phyloP scores from a whole-genome alignment of 2,797 vertebrate species.

The Miopithecus talapoin region DNA sequence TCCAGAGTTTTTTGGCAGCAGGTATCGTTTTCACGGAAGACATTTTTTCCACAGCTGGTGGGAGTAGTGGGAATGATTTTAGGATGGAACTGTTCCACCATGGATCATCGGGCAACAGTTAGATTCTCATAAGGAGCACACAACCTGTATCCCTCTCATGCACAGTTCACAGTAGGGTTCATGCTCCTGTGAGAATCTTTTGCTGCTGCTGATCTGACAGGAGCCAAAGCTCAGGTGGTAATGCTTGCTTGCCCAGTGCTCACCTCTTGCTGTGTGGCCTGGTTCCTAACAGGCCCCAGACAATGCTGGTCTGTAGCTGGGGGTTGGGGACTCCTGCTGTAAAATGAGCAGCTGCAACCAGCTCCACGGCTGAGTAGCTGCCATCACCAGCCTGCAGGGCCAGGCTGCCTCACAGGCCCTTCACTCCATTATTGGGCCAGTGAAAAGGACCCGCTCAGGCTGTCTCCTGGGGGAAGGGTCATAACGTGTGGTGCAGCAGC shows the following conservation, averaged over 20 bases:
- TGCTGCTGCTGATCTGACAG: not conserved
- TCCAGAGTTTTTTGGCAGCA: not conserved
- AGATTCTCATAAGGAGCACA: not conserved
- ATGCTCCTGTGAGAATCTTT: not conserved
- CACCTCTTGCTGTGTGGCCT: not conserved
- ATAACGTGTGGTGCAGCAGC: too few relatives aligned
- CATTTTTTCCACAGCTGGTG: not conserved
- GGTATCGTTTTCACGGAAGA: not conserved
- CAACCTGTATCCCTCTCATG: not conserved
- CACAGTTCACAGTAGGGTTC: not conserved
- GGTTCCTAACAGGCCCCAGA: not conserved
- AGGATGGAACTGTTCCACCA: not conserved
- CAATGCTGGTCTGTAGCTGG: not conserved
- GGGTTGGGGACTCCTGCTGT: not conserved
- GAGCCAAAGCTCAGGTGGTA: not conserved
- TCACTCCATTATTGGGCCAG: rapidly evolving
- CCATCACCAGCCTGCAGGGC: not conserved
- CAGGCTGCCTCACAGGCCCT: rapidly evolving
- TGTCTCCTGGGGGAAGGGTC: not conserved
- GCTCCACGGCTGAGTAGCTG: not conserved
- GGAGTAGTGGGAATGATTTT: not conserved
- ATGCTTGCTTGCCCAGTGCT: not conserved
- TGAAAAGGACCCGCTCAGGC: not conserved
- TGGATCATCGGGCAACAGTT: not conserved
- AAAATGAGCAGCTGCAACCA: not conserved